Evolutionary conservation across 2,888 invertebrate genomes (phyloP).

Genomic region (Orthosia gothica): DNA sequence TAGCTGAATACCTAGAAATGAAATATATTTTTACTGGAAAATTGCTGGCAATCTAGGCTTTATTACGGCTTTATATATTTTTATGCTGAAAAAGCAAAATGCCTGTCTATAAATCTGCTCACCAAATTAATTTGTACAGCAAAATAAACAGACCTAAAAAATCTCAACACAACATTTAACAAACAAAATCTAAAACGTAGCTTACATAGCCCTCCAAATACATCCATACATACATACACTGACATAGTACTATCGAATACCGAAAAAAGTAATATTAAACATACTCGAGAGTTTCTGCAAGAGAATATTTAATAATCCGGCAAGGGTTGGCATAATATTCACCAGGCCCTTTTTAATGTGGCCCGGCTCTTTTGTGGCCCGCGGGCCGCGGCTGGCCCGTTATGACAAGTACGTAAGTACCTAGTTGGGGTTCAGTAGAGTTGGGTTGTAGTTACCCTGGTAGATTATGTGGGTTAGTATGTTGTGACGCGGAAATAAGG

Average conservation of each 20-base stretch:
- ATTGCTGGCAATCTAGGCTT: constrained; percentile 1
- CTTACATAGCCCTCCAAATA: background rate
- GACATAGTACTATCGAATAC: constrained; percentile 61
- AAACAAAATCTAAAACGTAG: constrained; percentile 8
- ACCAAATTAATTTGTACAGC: background rate
- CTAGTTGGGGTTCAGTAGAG: constrained; percentile 41
- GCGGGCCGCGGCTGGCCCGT: constrained; percentile 56
- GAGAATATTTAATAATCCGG: constrained; percentile 81
- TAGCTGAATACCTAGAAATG: constrained; percentile 41
- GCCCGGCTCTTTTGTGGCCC: constrained; percentile 65
- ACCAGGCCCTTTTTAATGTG: constrained; percentile 72
- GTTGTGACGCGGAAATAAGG: constrained; percentile 16
- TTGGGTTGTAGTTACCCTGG: constrained; percentile 22
- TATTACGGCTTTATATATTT: constrained; percentile 7
- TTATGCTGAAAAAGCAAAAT: background rate
- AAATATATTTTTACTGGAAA: constrained; percentile 11
- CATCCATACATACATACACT: constrained; percentile 32
- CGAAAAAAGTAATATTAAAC: constrained; percentile 77
- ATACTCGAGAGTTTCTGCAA: constrained; percentile 73
- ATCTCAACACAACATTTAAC: background rate
- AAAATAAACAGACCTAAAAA: background rate
- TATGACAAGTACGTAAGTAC: constrained; percentile 63
- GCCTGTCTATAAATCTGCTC: background rate
- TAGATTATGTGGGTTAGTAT: constrained; percentile 47
- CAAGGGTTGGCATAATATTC: constrained; percentile 82